Conservation (phyloP, 2,797 vertebrate species). For the Sylvia borin region DNA sequence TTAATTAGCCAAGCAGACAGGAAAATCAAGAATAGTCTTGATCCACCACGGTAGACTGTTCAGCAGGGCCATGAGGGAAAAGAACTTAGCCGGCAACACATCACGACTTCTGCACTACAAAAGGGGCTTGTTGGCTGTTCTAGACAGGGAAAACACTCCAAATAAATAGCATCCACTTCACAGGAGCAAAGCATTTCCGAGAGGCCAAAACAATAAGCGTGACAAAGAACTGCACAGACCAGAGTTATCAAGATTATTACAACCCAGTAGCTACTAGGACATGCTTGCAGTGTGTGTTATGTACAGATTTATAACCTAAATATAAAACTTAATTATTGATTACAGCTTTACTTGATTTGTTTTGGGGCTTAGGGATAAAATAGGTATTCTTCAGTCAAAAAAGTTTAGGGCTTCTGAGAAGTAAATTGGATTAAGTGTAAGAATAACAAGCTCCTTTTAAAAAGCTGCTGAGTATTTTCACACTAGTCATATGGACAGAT, state of each 20-base stretch:
- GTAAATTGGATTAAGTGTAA: background rate
- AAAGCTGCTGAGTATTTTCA: background rate
- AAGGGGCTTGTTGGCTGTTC: constrained; percentile 35
- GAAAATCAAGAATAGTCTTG: constrained; percentile 62
- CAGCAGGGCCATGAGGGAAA: constrained; percentile 29
- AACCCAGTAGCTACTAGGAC: background rate
- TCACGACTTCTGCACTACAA: background rate
- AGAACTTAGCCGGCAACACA: constrained; percentile 8
- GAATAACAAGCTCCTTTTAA: background rate
- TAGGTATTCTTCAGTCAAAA: background rate
- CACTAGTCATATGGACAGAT: background rate
- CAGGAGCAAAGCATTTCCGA: background rate
- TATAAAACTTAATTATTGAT: background rate
- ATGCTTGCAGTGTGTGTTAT: background rate
- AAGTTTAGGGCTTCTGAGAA: background rate
- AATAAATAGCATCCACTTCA: background rate
- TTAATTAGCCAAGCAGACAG: constrained; percentile 76
- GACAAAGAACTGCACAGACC: background rate
- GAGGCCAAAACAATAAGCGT: background rate
- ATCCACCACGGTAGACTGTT: constrained; percentile 32
- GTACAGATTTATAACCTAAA: background rate
- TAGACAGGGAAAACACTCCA: constrained; percentile 41
- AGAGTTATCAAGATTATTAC: background rate
- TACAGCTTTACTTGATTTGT: background rate
- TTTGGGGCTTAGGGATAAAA: background rate